A percentile compares a stretch with the other conserved stretches of the same genome.
phyloP scores from a whole-genome alignment of 2,113 vertebrate species.

The Sinocyclocheilus rhinocerous region DNA sequence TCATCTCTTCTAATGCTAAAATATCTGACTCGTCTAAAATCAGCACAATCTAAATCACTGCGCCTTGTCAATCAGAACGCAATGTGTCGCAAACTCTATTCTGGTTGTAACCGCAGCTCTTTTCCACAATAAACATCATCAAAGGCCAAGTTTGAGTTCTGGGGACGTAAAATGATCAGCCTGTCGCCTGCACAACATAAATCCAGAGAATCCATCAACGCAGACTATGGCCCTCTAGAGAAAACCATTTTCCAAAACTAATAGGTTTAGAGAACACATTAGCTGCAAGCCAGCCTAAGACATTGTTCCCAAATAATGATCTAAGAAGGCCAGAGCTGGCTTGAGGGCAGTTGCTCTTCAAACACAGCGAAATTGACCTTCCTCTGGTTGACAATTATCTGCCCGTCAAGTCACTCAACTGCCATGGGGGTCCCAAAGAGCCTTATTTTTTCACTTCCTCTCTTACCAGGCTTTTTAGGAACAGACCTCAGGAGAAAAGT shows the following conservation, averaged over 20 bases:
- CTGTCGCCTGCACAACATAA: constrained; percentile 34
- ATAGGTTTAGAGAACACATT: constrained; percentile 51
- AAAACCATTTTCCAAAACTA: constrained; percentile 47
- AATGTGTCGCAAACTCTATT: constrained; percentile 3
- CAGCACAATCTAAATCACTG: background rate
- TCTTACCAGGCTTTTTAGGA: constrained; percentile 37
- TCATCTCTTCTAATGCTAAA: constrained; percentile 45
- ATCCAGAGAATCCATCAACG: constrained; percentile 40
- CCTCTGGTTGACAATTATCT: constrained; percentile 49
- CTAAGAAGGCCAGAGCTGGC: constrained; percentile 44
- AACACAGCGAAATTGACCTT: constrained; percentile 50
- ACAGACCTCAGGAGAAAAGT: constrained; percentile 27
- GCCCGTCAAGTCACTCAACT: constrained; percentile 38
- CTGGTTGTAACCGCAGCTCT: background rate
- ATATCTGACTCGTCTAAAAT: constrained; percentile 10
- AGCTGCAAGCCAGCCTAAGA: constrained; percentile 39
- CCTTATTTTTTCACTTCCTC: constrained; percentile 31
- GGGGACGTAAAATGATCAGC: constrained; percentile 28
- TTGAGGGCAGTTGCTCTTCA: constrained; percentile 42
- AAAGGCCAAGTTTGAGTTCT: constrained; percentile 35
- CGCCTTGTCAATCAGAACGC: constrained; percentile 27
- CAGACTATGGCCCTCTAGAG: constrained; percentile 26
- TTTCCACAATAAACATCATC: constrained; percentile 16
- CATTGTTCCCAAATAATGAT: constrained; percentile 42
- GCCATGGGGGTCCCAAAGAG: constrained; percentile 47